Evolutionary conservation across 2,888 invertebrate species (phyloP), one percentile per base, ranked within the genome.

Genomic region (Tortrix viridana): DNA sequence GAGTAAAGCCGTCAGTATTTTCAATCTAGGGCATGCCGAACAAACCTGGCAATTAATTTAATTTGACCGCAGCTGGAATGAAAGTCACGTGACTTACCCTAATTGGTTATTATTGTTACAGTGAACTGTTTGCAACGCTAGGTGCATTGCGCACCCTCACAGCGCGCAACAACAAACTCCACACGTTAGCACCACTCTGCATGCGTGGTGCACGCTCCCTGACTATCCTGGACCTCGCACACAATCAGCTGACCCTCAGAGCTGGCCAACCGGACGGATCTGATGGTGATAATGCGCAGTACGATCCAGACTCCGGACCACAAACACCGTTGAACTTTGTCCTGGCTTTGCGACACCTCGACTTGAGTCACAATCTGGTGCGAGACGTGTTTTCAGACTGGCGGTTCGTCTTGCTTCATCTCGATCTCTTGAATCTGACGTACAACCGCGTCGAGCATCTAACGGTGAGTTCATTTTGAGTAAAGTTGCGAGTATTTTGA

Each of bases 121-220:
- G 78, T 18, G 74, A 69, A 4, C n/a, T 76, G 49, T 75, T 80
- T 44, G 48, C 60, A 56, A 41, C 18, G 3, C 60, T 69, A 53
- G 20, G 0, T n/a, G 9, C 32, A 2, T 67, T 81, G 57, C 43
- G 26, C n/a, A 1, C 5, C 49, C 65, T 81, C 60, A 16, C 50
- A 18, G 61, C 61, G 12, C 61, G 61, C 44, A 44, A 44, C 50
- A 62, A 62, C n/a, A 49, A 50, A 32, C 44, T 62, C 37, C 61
- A 44, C 9, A 23, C 23, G 16, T 12, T 62, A 16, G 44, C 61
- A 18, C 56, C 61, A 0, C 18, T n/a, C 5, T 49, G 56, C 6
- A 32, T 62, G 23, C 32, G 50, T 6, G 61, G 56, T 14, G 55
- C 56, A 12, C 23, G 46, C 9, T 5, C 43, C 5, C 44, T 62